Percentiles rank a stretch among this genome's conserved stretches.
These are phyloP conservation scores for Daubentonia madagascariensis DNA, from an alignment of 2,113 vertebrate species.

Conservation along the genomic window DNA sequence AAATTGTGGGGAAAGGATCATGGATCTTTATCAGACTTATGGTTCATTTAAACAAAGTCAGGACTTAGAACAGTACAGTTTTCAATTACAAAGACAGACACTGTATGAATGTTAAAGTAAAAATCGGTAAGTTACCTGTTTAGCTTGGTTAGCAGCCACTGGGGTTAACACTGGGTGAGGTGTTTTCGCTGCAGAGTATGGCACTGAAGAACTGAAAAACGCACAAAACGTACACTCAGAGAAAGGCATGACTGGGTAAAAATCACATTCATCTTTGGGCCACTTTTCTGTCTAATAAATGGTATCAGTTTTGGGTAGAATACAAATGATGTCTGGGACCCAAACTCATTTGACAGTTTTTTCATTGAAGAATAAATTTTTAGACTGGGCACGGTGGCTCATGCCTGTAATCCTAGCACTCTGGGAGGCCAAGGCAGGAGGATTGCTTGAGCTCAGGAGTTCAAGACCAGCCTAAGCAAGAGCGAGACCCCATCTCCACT, in stretches of 20 bases:
- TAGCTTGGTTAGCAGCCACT: constrained; percentile 86
- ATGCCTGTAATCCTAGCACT: too few species aligned
- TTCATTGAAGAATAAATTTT: not conserved
- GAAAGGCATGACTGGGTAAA: not conserved
- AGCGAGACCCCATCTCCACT: too few species aligned
- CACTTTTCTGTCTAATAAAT: not conserved
- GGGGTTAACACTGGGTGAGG: constrained; percentile 86
- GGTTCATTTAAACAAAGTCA: not conserved
- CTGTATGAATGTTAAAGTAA: not conserved
- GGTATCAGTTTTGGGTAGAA: not conserved
- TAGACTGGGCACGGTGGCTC: not conserved
- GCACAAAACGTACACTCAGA: not conserved
- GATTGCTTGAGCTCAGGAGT: too few species aligned
- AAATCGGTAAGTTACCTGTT: constrained; percentile 77
- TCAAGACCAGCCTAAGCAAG: too few species aligned
- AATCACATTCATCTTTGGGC: not conserved
- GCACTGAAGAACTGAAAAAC: constrained; percentile 83
- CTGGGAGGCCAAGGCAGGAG: too few species aligned
- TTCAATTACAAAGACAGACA: constrained; percentile 13
- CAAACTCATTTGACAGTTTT: not conserved
- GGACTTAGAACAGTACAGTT: not conserved
- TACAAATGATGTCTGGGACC: not conserved
- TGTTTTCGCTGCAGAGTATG: constrained; percentile 84
- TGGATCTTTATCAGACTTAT: not conserved
- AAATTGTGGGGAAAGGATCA: not conserved